Evolutionary conservation across 2,113 vertebrate species (phyloP).

Genomic region (Leptobrachium ailaonicum): DNA sequence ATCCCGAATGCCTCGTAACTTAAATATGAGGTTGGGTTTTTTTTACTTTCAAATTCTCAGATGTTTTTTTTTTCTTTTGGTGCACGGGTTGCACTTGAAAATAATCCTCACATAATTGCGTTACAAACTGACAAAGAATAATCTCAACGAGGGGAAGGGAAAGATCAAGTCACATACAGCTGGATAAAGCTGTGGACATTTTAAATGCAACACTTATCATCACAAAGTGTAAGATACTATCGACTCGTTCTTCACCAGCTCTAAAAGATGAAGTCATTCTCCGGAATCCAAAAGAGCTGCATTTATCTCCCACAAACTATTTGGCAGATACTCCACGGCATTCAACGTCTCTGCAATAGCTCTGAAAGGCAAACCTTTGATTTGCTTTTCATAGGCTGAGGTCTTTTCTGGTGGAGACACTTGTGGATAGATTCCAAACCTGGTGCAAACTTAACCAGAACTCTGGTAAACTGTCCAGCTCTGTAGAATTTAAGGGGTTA

Average conservation of each 20-base stretch:
- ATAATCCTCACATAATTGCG: conserved; percentile 26
- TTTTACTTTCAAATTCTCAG: neutral
- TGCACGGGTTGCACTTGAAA: conserved; percentile 8
- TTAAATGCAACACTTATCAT: conserved; percentile 42
- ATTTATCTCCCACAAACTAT: conserved; percentile 39
- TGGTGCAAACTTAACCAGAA: no score
- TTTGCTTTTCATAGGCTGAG: conserved; percentile 26
- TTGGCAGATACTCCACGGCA: conserved; percentile 36
- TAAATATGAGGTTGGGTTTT: conserved; percentile 14
- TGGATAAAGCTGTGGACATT: conserved; percentile 38
- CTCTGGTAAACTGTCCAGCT: no score
- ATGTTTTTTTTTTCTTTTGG: neutral
- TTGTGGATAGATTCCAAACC: no score
- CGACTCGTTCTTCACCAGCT: conserved; percentile 19
- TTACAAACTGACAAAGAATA: conserved; percentile 32
- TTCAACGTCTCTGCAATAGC: conserved; percentile 37
- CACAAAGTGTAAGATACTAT: conserved; percentile 40
- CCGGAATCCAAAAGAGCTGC: conserved; percentile 30
- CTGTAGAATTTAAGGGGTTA: no score
- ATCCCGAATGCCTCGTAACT: neutral
- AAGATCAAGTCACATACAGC: conserved; percentile 24
- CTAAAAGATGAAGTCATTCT: conserved; percentile 39
- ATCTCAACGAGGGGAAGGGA: conserved; percentile 11
- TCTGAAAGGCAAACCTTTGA: conserved; percentile 41
- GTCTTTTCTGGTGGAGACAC: conserved; percentile 19